A percentile compares a stretch with the other conserved stretches of the same genome.
Conservation (phyloP, 37 sponge, comb jelly and placozoan species). For the Ephydatia muelleri region DNA sequence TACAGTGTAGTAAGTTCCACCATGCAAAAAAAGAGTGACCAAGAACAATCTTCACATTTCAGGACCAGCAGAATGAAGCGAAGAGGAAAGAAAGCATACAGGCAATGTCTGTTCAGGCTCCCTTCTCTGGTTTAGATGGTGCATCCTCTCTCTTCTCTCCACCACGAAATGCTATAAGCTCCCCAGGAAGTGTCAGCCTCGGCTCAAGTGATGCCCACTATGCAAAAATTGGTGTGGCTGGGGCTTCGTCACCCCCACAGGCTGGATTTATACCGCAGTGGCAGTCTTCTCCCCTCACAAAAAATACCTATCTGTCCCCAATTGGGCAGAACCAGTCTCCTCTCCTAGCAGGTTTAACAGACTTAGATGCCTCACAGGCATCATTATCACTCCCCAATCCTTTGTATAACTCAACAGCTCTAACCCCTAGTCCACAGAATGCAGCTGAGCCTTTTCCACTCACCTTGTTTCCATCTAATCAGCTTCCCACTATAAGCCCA, state of each 20-base stretch:
- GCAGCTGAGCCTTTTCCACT: not conserved
- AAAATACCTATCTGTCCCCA: not conserved
- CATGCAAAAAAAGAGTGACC: no score
- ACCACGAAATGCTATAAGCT: not conserved
- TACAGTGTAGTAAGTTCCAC: not conserved
- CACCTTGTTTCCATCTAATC: not conserved
- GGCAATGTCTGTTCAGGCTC: not conserved
- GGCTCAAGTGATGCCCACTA: not conserved
- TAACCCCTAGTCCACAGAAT: not conserved
- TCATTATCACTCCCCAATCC: not conserved
- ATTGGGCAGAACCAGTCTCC: not conserved
- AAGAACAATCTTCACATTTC: not conserved
- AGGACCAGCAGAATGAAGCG: not conserved
- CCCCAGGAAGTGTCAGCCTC: not conserved
- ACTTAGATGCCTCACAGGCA: not conserved
- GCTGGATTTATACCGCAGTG: not conserved
- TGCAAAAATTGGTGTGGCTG: not conserved
- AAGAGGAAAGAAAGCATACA: not conserved
- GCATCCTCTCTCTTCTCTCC: not conserved
- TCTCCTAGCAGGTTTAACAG: not conserved
- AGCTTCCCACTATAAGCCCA: not conserved
- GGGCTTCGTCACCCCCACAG: not conserved
- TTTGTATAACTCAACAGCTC: not conserved
- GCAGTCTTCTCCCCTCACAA: not conserved
- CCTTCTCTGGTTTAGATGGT: not conserved